Conservation (phyloP, 2,797 vertebrate genomes). For the Botia kubotai region DNA sequence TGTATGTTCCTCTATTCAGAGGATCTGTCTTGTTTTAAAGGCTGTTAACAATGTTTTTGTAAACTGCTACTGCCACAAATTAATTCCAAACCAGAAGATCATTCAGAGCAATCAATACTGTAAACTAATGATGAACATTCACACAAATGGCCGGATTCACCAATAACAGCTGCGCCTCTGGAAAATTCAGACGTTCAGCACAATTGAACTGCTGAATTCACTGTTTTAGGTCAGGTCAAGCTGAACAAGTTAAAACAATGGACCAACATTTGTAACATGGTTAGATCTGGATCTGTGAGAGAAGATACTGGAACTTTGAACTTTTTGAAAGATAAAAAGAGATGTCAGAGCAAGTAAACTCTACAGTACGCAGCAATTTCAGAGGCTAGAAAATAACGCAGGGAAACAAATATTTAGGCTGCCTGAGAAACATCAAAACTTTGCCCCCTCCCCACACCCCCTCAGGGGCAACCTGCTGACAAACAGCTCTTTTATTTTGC, state of each 20-base stretch:
- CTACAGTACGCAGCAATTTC: neutral
- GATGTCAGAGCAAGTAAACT: neutral
- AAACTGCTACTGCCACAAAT: neutral
- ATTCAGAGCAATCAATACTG: slow-evolving; percentile 33
- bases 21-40: neutral
- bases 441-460: slow-evolving; percentile 8
- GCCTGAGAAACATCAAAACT: slow-evolving; percentile 22
- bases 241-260: slow-evolving; percentile 40
- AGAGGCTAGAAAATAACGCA: neutral
- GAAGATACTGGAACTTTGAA: too few relatives aligned
- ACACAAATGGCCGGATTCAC: slow-evolving; percentile 34
- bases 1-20: neutral
- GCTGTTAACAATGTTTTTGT: neutral
- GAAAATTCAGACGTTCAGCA: slow-evolving; percentile 15
- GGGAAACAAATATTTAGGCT: slow-evolving; percentile 17
- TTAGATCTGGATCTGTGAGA: slow-evolving; percentile 6
- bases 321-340: too few relatives aligned
- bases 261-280: slow-evolving; percentile 53
- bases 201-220: slow-evolving; percentile 31
- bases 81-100: neutral
- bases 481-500: slow-evolving; percentile 56
- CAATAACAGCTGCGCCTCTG: slow-evolving; percentile 50
- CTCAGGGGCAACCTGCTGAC: slow-evolving; percentile 35
- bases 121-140: slow-evolving; percentile 47
- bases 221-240: slow-evolving; percentile 27